phyloP scores from a whole-genome alignment of 37 sponge, comb jelly and placozoan species.

The Tethya wilhelma region DNA sequence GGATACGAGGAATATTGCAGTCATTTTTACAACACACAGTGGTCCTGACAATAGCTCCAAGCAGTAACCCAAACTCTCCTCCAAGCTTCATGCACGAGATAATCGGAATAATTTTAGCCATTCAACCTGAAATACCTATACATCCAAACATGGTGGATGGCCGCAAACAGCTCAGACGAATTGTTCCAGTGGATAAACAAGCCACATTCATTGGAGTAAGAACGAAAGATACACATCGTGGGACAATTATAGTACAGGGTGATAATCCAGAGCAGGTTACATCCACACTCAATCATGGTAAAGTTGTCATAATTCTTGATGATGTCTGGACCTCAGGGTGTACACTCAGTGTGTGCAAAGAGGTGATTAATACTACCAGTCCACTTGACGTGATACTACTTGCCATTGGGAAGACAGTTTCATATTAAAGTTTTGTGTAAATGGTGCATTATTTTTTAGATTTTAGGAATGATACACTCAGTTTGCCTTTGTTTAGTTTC shows the following conservation, averaged over 20 bases:
- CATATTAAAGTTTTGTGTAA: neutral
- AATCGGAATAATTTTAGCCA: too few relatives aligned
- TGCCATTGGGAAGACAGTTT: slow-evolving; percentile 41
- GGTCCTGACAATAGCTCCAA: too few relatives aligned
- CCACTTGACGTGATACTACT: slow-evolving; percentile 3
- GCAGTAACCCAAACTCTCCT: too few relatives aligned
- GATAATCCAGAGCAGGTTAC: neutral
- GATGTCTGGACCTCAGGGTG: slow-evolving; percentile 48
- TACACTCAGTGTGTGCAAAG: slow-evolving; percentile 25
- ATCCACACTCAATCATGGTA: neutral
- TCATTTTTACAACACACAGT: too few relatives aligned
- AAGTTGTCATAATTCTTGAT: slow-evolving; percentile 34
- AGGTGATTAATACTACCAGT: neutral
- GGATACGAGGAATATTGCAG: too few relatives aligned
- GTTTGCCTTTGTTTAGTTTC: neutral
- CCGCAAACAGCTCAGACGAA: neutral
- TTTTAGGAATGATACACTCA: neutral
- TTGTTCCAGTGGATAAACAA: neutral
- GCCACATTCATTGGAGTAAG: neutral
- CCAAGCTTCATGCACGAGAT: too few relatives aligned
- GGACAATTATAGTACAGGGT: neutral
- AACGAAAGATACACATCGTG: neutral
- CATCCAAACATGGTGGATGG: neutral
- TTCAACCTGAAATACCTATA: too few relatives aligned
- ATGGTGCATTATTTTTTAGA: neutral